Percentiles rank a stretch among this genome's conserved stretches.
These are phyloP conservation scores for Cosmopolites sordidus DNA, from an alignment of 2,888 invertebrate genomes.

Conservation along the genomic window DNA sequence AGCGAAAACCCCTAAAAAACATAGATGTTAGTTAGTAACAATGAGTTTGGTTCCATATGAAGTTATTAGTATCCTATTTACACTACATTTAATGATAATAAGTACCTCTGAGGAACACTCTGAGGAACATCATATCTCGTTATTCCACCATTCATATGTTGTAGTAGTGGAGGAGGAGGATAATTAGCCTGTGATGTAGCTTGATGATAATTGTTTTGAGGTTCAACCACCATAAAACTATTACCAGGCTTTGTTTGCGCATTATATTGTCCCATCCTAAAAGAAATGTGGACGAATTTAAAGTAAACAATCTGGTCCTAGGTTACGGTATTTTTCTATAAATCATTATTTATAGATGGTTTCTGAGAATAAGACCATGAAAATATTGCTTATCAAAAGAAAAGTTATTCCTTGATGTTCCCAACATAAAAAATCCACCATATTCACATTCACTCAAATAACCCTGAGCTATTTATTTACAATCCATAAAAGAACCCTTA, in stretches of 20 bases:
- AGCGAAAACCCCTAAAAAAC: too few relatives aligned
- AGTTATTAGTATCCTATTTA: too few relatives aligned
- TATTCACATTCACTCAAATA: too few relatives aligned
- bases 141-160: constrained; percentile 45
- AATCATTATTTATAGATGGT: neutral
- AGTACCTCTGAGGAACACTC: constrained; percentile 27
- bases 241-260: constrained; percentile 34
- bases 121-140: constrained; percentile 37
- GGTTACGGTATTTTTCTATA: neutral
- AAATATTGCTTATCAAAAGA: too few relatives aligned
- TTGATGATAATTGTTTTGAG: constrained; percentile 44
- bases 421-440: too few relatives aligned
- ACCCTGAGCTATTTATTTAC: too few relatives aligned
- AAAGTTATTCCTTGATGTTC: too few relatives aligned
- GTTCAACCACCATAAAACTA: constrained; percentile 50
- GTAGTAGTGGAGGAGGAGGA: constrained; percentile 55
- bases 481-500: too few relatives aligned
- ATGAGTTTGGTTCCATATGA: too few relatives aligned
- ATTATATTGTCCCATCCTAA: constrained; percentile 29
- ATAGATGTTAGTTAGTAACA: too few relatives aligned
- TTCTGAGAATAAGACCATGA: too few relatives aligned
- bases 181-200: constrained; percentile 48
- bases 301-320: neutral
- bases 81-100: too few relatives aligned
- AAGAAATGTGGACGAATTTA: constrained; percentile 3